These are phyloP conservation scores for Cylloceria caligata DNA, from an alignment of 2,888 invertebrate species.

Conservation along the genomic window DNA sequence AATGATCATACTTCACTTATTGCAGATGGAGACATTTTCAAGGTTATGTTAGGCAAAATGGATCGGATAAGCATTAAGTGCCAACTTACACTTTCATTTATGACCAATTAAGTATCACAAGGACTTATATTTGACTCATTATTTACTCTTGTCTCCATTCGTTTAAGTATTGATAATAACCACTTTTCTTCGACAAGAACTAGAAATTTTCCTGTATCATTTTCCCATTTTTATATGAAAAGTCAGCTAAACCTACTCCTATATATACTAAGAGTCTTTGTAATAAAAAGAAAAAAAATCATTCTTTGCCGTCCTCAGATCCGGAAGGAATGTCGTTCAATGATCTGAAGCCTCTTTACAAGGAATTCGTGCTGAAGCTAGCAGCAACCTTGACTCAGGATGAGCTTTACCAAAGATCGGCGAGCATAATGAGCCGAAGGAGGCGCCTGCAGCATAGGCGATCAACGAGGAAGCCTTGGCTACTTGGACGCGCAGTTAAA, in stretches of 20 bases:
- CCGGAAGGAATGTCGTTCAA: conserved; percentile 97
- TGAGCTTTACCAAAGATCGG: conserved; percentile 95
- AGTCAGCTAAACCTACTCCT: neutral
- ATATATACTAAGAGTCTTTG: neutral
- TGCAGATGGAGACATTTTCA: too few relatives aligned
- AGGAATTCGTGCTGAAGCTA: conserved; percentile 94
- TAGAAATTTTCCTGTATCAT: too few relatives aligned
- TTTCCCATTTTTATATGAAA: too few relatives aligned
- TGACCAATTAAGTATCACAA: too few relatives aligned
- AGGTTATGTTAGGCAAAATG: too few relatives aligned
- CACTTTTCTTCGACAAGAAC: too few relatives aligned
- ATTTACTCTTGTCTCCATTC: too few relatives aligned
- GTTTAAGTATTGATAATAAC: too few relatives aligned
- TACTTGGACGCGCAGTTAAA: conserved; percentile 82
- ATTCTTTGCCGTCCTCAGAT: conserved; percentile 84
- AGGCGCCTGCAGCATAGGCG: conserved; percentile 80
- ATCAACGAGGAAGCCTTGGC: conserved; percentile 79
- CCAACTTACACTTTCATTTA: too few relatives aligned
- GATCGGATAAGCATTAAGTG: too few relatives aligned
- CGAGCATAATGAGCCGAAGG: conserved; percentile 93
- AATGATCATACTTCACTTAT: too few relatives aligned
- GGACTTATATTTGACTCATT: too few relatives aligned
- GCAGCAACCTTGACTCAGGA: conserved; percentile 96
- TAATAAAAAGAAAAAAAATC: neutral
- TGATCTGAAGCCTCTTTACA: conserved; percentile 95